Conservation (phyloP, 2,113 vertebrate genomes). For the Lepisosteus osseus region DNA sequence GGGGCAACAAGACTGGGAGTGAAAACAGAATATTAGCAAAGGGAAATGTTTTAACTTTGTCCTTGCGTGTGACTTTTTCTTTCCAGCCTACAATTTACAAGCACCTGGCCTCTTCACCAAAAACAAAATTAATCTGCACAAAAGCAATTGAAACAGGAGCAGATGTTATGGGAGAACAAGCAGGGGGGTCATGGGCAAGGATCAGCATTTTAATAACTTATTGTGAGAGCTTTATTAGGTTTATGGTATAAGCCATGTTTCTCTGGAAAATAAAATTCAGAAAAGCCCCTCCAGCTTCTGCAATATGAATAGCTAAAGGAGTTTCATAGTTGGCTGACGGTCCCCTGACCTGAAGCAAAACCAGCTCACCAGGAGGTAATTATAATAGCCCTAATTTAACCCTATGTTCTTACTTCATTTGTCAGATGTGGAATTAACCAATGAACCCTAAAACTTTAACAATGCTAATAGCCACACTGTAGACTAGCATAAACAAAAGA, state of each 20-base stretch:
- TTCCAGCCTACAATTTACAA: not conserved
- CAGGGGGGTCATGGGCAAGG: not conserved
- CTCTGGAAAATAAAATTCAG: not conserved
- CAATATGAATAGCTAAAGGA: too few species aligned
- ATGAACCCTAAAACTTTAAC: too few species aligned
- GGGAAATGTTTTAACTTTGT: not conserved
- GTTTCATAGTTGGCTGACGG: not conserved
- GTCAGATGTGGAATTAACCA: too few species aligned
- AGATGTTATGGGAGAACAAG: not conserved
- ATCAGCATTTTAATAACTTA: slow-evolving; percentile 3
- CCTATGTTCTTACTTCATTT: too few species aligned
- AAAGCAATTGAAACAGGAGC: slow-evolving; percentile 8
- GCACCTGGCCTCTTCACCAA: not conserved
- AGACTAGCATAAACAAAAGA: too few species aligned
- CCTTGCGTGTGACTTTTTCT: not conserved
- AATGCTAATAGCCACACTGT: too few species aligned
- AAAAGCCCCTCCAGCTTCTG: not conserved
- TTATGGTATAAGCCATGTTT: not conserved
- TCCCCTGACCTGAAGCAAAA: not conserved
- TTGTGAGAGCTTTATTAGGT: slow-evolving; percentile 5
- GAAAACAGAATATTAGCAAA: not conserved
- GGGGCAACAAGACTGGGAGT: not conserved
- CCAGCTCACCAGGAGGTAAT: too few species aligned
- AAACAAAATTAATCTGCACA: slow-evolving; percentile 3
- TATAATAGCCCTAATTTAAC: too few species aligned